A percentile compares a stretch with the other conserved stretches of the same genome.
These are phyloP conservation scores for Haemorhous mexicanus DNA, from an alignment of 2,113 vertebrate species.

Conservation along the genomic window DNA sequence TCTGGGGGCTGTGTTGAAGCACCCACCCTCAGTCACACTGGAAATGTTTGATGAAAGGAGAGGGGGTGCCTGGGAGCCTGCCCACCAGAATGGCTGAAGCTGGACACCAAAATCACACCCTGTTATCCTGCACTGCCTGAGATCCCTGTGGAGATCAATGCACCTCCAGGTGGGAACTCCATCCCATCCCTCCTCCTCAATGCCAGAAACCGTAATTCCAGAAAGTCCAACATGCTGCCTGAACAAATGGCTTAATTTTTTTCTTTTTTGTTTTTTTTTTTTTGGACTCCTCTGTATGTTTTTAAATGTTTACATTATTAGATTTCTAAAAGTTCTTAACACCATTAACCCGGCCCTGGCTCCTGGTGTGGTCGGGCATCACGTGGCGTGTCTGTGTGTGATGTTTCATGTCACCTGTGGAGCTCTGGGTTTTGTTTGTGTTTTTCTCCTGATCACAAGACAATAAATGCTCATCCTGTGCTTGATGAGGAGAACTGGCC, in stretches of 20 bases:
- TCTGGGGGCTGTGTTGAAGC: background rate
- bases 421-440: constrained; percentile 17
- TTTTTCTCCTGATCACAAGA: constrained; percentile 32
- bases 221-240: background rate
- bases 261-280: background rate
- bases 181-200: background rate
- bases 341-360: background rate
- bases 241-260: background rate
- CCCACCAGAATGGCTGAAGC: background rate
- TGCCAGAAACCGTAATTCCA: background rate
- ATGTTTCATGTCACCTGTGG: background rate
- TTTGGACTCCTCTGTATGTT: background rate
- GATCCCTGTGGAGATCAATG: background rate
- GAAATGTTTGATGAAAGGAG: background rate
- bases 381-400: background rate
- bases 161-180: background rate
- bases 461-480: constrained; percentile 64
- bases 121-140: background rate
- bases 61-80: background rate
- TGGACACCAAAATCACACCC: background rate
- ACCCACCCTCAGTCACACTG: background rate
- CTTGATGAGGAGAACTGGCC: constrained; percentile 45
- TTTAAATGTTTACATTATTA: constrained; percentile 57
- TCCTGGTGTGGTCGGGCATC: background rate
- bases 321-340: background rate